Conservation (phyloP, 2,888 invertebrate genomes). For the Brachyptera putata region DNA sequence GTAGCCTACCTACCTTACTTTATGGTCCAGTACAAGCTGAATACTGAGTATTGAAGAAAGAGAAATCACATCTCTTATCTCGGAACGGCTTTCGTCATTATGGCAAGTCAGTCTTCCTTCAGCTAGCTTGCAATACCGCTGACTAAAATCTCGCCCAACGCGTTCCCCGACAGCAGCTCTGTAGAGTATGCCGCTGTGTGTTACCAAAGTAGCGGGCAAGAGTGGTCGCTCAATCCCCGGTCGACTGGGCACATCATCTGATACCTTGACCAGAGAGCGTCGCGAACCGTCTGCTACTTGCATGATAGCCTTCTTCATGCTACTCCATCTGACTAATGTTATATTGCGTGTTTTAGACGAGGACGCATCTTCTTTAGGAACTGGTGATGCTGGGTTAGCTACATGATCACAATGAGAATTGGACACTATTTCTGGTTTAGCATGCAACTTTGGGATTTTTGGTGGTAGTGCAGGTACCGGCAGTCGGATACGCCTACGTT, state of each 20-base stretch:
- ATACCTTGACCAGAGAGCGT: conserved; percentile 30
- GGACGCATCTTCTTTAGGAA: conserved; percentile 36
- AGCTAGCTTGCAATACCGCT: conserved; percentile 65
- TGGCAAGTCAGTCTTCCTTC: conserved; percentile 70
- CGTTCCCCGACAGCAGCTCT: conserved; percentile 45
- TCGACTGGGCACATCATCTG: neutral
- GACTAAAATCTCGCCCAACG: conserved; percentile 70
- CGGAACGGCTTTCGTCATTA: conserved; percentile 64
- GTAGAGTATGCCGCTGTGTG: conserved; percentile 56
- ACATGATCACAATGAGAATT: neutral
- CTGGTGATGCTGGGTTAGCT: neutral
- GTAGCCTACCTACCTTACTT: conserved; percentile 46
- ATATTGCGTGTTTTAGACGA: too few species aligned
- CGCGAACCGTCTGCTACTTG: conserved; percentile 38
- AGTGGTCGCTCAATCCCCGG: neutral
- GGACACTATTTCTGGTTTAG: neutral
- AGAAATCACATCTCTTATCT: conserved; percentile 64
- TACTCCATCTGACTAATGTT: conserved; percentile 35
- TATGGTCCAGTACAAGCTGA: conserved; percentile 57
- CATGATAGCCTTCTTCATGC: conserved; percentile 38
- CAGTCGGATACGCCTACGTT: neutral
- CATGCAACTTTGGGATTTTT: too few species aligned
- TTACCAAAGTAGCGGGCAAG: neutral
- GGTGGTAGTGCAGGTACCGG: neutral
- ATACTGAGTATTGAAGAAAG: conserved; percentile 62